phyloP scores from a whole-genome alignment of 2,888 invertebrate species.

The Pristionchus exspectatus region DNA sequence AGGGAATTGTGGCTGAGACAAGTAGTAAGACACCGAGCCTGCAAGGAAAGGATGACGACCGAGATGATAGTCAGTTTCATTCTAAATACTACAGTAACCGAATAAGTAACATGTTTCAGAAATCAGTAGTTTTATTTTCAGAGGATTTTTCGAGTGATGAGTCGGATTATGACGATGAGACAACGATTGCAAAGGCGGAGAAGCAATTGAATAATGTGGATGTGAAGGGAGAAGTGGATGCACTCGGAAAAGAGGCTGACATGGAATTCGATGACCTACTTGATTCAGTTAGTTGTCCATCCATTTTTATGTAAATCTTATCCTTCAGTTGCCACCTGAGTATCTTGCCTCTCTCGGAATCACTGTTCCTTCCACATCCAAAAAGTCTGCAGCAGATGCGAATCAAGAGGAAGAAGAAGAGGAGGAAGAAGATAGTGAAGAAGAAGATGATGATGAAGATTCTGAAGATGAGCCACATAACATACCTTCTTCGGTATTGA shows the following conservation, averaged over 20 bases:
- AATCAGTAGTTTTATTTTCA: background rate
- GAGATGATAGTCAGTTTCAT: conserved; percentile 54
- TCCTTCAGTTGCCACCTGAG: conserved; percentile 69
- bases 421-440: conserved; percentile 9
- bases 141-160: conserved; percentile 58
- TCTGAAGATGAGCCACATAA: conserved; percentile 83
- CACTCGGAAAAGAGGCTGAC: conserved; percentile 91
- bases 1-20: conserved; percentile 66
- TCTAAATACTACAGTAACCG: background rate
- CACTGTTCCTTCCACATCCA: conserved; percentile 31
- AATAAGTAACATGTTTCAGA: background rate
- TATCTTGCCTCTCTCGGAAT: conserved; percentile 64
- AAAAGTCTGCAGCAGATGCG: conserved; percentile 57
- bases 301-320: background rate
- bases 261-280: conserved; percentile 91
- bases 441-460: conserved; percentile 34
- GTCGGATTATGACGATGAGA: conserved; percentile 69
- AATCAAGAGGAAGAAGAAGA: conserved; percentile 56
- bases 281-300: conserved; percentile 75
- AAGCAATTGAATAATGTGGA: conserved; percentile 79
- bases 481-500: conserved; percentile 78
- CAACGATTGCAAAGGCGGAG: conserved; percentile 68
- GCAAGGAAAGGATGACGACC: conserved; percentile 53
- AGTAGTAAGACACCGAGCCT: conserved; percentile 61
- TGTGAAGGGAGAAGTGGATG: conserved; percentile 87